phyloP scores from a whole-genome alignment of 2,797 vertebrate genomes.

The Chiloscyllium punctatum region DNA sequence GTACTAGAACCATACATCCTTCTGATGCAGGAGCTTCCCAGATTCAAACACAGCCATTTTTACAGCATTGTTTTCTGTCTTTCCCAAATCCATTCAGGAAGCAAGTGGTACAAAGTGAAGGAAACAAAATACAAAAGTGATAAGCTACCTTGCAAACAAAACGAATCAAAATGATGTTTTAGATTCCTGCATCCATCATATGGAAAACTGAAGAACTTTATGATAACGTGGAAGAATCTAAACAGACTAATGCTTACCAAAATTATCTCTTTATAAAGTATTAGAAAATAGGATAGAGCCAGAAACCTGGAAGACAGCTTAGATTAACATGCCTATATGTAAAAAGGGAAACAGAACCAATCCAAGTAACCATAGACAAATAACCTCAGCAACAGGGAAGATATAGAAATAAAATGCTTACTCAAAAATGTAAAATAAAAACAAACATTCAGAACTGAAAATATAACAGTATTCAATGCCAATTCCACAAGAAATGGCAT shows the following conservation, averaged over 20 bases:
- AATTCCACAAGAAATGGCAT: not conserved
- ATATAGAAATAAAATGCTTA: not conserved
- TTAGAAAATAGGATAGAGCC: not conserved
- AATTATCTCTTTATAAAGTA: not conserved
- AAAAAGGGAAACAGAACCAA: not conserved
- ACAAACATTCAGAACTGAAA: not conserved
- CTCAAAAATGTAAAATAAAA: not conserved
- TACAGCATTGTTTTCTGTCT: not conserved
- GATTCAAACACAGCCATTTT: not conserved
- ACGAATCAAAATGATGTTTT: not conserved
- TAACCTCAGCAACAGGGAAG: not conserved
- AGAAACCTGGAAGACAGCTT: not conserved
- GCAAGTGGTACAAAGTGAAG: not conserved
- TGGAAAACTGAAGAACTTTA: not conserved
- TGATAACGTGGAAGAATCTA: not conserved
- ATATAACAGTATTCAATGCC: not conserved
- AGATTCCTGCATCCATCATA: not conserved
- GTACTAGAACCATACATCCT: not conserved
- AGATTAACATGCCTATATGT: not conserved
- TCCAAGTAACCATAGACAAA: not conserved
- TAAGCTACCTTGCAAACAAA: not conserved
- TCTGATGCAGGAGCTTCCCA: not conserved
- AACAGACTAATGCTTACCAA: not conserved
- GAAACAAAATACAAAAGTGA: not conserved
- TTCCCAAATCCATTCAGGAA: not conserved